These are phyloP conservation scores for Spilosoma lubricipeda DNA, from an alignment of 2,888 invertebrate species.

Conservation along the genomic window DNA sequence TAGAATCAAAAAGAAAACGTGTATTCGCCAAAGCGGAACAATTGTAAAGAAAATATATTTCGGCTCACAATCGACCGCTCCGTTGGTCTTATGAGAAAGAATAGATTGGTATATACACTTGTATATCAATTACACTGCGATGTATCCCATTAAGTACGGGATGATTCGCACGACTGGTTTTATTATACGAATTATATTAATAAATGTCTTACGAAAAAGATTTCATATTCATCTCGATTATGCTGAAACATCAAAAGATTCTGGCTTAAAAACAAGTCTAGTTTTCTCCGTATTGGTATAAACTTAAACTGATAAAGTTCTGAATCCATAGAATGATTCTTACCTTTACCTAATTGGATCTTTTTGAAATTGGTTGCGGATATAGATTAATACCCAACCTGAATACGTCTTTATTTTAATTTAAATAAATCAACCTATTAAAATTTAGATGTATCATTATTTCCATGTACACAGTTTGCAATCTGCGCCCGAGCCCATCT, in stretches of 20 bases:
- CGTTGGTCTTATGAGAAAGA: constrained; percentile 40
- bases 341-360: background rate
- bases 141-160: constrained; percentile 60
- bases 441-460: background rate
- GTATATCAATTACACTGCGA: constrained; percentile 43
- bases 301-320: background rate
- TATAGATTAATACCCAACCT: background rate
- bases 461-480: background rate
- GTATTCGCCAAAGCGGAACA: constrained; percentile 38
- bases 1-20: constrained; percentile 11
- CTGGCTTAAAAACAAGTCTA: background rate
- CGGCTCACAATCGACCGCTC: constrained; percentile 24
- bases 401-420: background rate
- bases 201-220: constrained; percentile 41
- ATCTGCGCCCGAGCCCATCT: too few species aligned
- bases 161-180: constrained; percentile 62
- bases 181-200: constrained; percentile 59
- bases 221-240: constrained; percentile 38
- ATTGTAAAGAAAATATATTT: constrained; percentile 41
- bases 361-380: background rate
- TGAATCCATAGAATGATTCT: background rate
- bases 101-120: constrained; percentile 48
- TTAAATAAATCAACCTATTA: background rate
- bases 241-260: background rate
- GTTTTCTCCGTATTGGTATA: background rate